Conservation (phyloP, 1,140 invertebrate species). For the Nebria ingens region DNA sequence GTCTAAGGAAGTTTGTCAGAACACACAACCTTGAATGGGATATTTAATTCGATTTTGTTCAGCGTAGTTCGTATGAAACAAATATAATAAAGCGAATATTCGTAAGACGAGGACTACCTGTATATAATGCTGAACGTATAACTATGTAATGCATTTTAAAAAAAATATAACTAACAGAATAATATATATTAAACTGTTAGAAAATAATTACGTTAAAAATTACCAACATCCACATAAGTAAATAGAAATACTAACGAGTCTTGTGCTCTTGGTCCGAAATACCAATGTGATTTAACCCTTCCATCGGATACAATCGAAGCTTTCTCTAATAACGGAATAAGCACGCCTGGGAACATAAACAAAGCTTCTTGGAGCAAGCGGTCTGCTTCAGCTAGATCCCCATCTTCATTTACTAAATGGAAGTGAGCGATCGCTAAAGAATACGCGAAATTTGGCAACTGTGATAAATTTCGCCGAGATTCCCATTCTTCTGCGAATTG, state of each 20-base stretch:
- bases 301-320: conserved; percentile 62
- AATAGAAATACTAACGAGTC: conserved; percentile 26
- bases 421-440: conserved; percentile 72
- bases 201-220: too few relatives aligned
- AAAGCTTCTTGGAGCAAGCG: conserved; percentile 60
- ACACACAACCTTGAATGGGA: too few relatives aligned
- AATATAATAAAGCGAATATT: too few relatives aligned
- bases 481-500: conserved; percentile 61
- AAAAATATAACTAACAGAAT: too few relatives aligned
- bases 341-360: conserved; percentile 71
- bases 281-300: conserved; percentile 44
- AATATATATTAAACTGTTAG: too few relatives aligned
- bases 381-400: conserved; percentile 44
- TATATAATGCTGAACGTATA: too few relatives aligned
- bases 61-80: too few relatives aligned
- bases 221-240: too few relatives aligned
- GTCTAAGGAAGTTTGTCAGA: too few relatives aligned
- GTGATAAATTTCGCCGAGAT: conserved; percentile 54
- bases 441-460: conserved; percentile 82
- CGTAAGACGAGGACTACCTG: too few relatives aligned
- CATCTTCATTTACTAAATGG: conserved; percentile 35
- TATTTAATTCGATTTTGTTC: too few relatives aligned
- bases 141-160: too few relatives aligned
- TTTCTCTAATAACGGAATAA: conserved; percentile 64
- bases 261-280: conserved; percentile 33